phyloP scores from a whole-genome alignment of 1,140 invertebrate species.

The Diachasmimorpha longicaudata region DNA sequence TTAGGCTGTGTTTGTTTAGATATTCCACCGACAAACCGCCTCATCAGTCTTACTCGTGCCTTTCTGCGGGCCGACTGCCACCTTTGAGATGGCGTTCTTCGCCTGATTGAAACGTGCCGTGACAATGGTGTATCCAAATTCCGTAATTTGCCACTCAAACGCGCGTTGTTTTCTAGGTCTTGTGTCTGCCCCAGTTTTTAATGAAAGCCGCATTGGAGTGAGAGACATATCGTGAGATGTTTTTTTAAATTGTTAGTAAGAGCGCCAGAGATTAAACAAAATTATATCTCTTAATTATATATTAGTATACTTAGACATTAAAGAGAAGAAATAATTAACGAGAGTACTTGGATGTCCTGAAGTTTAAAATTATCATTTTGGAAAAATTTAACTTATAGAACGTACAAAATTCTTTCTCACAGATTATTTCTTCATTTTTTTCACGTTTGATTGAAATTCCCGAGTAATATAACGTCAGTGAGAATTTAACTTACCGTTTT shows the following conservation, averaged over 20 bases:
- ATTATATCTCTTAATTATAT: neutral
- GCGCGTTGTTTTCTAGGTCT: conserved; percentile 49
- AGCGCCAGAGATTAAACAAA: neutral
- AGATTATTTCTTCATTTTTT: neutral
- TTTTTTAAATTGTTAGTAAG: conserved; percentile 8
- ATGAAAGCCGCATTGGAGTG: conserved; percentile 37
- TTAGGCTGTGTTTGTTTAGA: neutral
- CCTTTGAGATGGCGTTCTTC: conserved; percentile 58
- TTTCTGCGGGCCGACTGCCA: conserved; percentile 60
- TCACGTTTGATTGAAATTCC: neutral
- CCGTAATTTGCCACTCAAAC: conserved; percentile 54
- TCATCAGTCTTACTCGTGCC: conserved; percentile 55
- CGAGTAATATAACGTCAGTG: neutral
- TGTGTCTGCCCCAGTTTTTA: conserved; percentile 41
- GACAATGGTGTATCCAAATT: conserved; percentile 55
- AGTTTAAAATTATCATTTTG: no score
- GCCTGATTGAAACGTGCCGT: conserved; percentile 56
- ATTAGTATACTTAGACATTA: neutral
- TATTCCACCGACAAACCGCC: conserved; percentile 7
- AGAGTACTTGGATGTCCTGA: no score
- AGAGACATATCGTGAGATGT: conserved; percentile 24
- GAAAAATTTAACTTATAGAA: neutral
- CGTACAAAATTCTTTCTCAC: neutral
- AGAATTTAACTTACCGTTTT: conserved; percentile 67
- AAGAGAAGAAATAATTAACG: neutral